Conservation (phyloP, 2,888 invertebrate species). For the Ethmia dodecea region DNA sequence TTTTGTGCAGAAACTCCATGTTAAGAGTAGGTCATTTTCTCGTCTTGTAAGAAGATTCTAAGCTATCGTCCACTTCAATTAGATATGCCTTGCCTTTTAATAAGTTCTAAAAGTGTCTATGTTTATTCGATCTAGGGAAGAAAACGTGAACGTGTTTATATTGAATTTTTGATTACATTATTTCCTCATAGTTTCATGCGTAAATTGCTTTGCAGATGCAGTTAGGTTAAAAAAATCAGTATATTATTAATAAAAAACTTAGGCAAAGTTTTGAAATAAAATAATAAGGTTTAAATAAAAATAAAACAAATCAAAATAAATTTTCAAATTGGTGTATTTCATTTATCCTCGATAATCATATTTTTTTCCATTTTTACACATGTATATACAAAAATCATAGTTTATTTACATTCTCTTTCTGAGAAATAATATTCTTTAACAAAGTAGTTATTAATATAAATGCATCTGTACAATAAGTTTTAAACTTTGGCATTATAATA, state of each 20-base stretch:
- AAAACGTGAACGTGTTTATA: no score
- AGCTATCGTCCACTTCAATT: conserved; percentile 6
- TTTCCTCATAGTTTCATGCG: no score
- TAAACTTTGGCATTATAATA: conserved; percentile 74
- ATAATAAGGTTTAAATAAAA: no score
- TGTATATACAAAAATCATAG: conserved; percentile 56
- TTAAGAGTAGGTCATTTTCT: conserved; percentile 3
- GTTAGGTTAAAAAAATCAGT: no score
- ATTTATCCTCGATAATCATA: conserved; percentile 47
- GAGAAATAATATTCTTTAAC: conserved; percentile 37
- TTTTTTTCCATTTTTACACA: conserved; percentile 55
- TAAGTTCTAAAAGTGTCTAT: conserved; percentile 1
- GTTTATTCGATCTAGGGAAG: no score
- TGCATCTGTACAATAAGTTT: conserved; percentile 67
- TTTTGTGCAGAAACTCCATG: no score
- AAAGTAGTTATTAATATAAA: conserved; percentile 44
- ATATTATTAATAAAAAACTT: no score
- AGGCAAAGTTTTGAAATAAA: no score
- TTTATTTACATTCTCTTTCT: conserved; percentile 63
- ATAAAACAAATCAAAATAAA: conserved; percentile 71
- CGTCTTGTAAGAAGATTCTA: conserved; percentile 1
- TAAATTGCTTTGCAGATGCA: no score
- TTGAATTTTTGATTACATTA: no score
- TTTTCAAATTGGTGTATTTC: conserved; percentile 69
- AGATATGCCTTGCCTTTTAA: conserved; percentile 6